Conservation (phyloP, 2,888 invertebrate genomes). For the Cenopis cana region DNA sequence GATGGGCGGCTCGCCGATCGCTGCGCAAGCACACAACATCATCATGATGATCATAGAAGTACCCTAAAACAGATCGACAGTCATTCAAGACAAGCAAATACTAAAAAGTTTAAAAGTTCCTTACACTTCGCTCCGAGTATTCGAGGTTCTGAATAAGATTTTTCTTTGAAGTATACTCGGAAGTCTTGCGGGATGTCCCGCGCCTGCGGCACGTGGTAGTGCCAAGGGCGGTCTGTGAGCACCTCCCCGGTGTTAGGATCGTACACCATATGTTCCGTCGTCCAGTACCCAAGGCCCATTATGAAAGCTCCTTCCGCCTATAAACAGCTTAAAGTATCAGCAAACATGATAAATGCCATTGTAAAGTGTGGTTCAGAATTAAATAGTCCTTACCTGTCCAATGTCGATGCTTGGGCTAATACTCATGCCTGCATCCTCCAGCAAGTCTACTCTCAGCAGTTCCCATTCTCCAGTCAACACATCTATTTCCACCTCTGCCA, state of each 20-base stretch:
- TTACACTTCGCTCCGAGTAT: constrained; percentile 83
- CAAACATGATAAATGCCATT: too few relatives aligned
- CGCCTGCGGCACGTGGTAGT: constrained; percentile 86
- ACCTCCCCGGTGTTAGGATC: constrained; percentile 84
- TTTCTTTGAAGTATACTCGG: constrained; percentile 82
- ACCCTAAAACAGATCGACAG: too few relatives aligned
- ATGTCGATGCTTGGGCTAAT: too few relatives aligned
- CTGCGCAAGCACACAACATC: constrained; percentile 54
- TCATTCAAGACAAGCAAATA: background rate
- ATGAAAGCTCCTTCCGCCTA: constrained; percentile 87
- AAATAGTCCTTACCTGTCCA: constrained; percentile 83
- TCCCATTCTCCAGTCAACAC: too few relatives aligned
- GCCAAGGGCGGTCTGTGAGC: constrained; percentile 89
- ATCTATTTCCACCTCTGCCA: too few relatives aligned
- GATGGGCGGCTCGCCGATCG: constrained; percentile 71
- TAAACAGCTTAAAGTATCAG: background rate
- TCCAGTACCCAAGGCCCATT: constrained; percentile 88
- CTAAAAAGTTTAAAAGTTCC: background rate
- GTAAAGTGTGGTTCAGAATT: background rate
- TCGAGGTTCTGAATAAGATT: constrained; percentile 81
- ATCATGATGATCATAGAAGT: background rate
- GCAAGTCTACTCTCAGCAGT: too few relatives aligned
- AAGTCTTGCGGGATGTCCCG: constrained; percentile 88
- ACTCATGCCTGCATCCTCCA: too few relatives aligned
- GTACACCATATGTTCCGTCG: constrained; percentile 86